Evolutionary conservation across 2,888 invertebrate genomes (phyloP).

Genomic region (Zhuqinia jingwanae): DNA sequence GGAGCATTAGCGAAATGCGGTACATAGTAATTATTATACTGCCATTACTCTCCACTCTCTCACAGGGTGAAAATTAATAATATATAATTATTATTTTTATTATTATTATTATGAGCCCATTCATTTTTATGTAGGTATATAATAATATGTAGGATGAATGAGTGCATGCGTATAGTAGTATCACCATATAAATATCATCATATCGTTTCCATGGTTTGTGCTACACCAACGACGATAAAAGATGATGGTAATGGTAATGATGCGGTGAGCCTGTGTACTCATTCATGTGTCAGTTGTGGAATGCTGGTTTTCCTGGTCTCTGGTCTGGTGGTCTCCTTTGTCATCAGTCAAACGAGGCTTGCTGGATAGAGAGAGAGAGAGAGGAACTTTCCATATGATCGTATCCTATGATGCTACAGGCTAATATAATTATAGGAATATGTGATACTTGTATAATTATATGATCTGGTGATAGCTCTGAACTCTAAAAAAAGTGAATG

Average conservation of each 20-base stretch:
- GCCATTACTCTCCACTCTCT: neutral
- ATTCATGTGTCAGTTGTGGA: constrained; percentile 73
- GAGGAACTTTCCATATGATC: constrained; percentile 26
- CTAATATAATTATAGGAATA: too few relatives aligned
- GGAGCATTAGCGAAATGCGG: neutral
- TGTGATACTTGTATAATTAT: neutral
- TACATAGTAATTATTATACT: too few relatives aligned
- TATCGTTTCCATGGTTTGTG: neutral
- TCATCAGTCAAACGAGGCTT: constrained; percentile 64
- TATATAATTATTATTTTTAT: constrained; percentile 35
- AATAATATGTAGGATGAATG: too few relatives aligned
- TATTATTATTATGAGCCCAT: constrained; percentile 16
- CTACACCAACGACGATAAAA: constrained; percentile 1
- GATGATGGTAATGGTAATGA: constrained; percentile 53
- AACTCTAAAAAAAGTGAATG: constrained; percentile 27
- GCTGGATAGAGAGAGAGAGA: too few relatives aligned
- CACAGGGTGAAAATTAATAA: neutral
- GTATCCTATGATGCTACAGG: too few relatives aligned
- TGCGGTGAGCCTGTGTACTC: constrained; percentile 66
- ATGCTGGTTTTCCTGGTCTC: constrained; percentile 69
- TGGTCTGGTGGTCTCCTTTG: constrained; percentile 72
- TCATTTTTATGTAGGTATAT: neutral
- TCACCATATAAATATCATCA: too few relatives aligned
- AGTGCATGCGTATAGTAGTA: too few relatives aligned
- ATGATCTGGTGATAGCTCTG: neutral